These are phyloP conservation scores for Cantharis rufa DNA, from an alignment of 2,888 invertebrate species.

Conservation along the genomic window DNA sequence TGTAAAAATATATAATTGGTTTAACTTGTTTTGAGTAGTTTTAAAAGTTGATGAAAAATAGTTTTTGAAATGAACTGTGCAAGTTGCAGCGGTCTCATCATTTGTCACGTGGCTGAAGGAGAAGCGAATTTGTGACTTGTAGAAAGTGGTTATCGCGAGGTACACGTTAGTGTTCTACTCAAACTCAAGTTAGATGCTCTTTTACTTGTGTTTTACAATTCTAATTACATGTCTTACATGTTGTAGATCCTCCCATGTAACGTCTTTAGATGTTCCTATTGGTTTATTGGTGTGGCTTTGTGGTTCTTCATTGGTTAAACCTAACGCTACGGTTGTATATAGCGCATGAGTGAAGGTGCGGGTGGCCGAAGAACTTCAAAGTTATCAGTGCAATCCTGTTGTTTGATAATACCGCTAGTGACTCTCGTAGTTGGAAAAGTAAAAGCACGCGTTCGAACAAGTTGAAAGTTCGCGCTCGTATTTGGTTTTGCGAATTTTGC, in stretches of 20 bases:
- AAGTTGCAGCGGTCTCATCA: not conserved
- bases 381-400: constrained; percentile 48
- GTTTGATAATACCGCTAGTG: constrained; percentile 40
- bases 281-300: constrained; percentile 53
- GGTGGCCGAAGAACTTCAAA: constrained; percentile 43
- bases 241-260: constrained; percentile 54
- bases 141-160: not conserved
- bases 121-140: not conserved
- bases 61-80: not conserved
- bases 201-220: constrained; percentile 50
- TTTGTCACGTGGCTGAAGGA: not conserved
- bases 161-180: not conserved
- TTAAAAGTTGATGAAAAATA: not conserved
- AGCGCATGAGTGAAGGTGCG: constrained; percentile 52
- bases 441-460: constrained; percentile 42
- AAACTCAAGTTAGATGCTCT: constrained; percentile 13
- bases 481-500: constrained; percentile 3
- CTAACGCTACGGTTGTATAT: constrained; percentile 42
- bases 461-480: constrained; percentile 20
- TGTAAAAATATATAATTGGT: not conserved
- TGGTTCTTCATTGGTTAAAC: constrained; percentile 51
- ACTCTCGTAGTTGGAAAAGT: constrained; percentile 32
- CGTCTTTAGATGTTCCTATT: constrained; percentile 56
- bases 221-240: constrained; percentile 56
- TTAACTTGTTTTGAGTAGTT: not conserved